phyloP scores from a whole-genome alignment of 2,888 invertebrate genomes.

The Papilio demoleus region DNA sequence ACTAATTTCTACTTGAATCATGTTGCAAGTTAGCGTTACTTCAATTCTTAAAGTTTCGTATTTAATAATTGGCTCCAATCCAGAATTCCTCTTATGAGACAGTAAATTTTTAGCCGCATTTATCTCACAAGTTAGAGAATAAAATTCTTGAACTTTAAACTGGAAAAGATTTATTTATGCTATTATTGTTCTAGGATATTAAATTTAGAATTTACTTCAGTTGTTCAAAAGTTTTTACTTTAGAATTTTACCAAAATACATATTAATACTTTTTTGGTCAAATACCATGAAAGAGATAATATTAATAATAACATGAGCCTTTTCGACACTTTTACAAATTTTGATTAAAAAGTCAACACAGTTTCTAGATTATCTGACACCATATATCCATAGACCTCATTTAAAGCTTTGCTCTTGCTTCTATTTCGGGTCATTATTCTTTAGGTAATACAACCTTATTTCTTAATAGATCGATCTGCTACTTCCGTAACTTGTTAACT shows the following conservation, averaged over 20 bases:
- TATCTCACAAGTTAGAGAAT: conserved; percentile 21
- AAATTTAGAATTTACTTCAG: conserved; percentile 27
- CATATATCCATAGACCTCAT: too few species aligned
- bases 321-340: too few species aligned
- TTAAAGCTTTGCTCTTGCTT: too few species aligned
- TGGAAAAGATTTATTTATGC: conserved; percentile 25
- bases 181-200: conserved; percentile 31
- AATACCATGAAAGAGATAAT: neutral
- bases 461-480: too few species aligned
- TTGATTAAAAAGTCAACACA: too few species aligned
- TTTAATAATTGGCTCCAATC: conserved; percentile 23
- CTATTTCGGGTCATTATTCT: too few species aligned
- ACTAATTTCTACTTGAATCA: neutral
- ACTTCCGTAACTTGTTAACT: too few species aligned
- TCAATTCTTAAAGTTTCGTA: conserved; percentile 6
- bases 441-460: too few species aligned
- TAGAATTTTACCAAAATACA: neutral
- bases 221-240: neutral
- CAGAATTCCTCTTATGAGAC: conserved; percentile 29
- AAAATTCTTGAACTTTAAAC: conserved; percentile 16
- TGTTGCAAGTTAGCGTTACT: neutral
- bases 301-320: too few species aligned
- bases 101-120: conserved; percentile 28
- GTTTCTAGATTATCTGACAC: too few species aligned
- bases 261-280: neutral